Evolutionary conservation across 2,797 vertebrate genomes (phyloP), one percentile per base, ranked within the genome.

Genomic region (Syngnathus acus): DNA sequence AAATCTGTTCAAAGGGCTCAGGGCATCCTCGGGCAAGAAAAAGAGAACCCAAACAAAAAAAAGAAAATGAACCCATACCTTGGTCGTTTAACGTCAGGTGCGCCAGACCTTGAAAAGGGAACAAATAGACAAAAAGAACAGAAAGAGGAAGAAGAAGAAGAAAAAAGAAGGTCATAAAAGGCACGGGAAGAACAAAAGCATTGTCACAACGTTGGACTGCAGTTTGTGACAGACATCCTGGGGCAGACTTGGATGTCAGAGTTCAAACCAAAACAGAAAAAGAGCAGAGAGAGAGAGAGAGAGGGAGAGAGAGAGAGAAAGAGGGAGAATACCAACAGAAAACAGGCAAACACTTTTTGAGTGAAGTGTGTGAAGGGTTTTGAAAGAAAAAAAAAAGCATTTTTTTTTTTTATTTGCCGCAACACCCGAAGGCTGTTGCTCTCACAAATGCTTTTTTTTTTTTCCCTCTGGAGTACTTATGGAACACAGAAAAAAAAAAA

Each of bases 51-150:
- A 85, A 87, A 82, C 82, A 70, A 84, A 84, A 86, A 82, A 86
- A 43, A 13, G 2, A 79, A 85, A 90, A 90, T 89, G 88, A 89
- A 89, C 92, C 92, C 94, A 93, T 96, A 96, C 95, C 95, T 96
- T 96, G 94, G 94, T 92, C 94, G 94, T 93, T 95, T 95, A 97
- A 92, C 93, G 92, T 97, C 95, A 97, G 95, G 91, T 97, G 95
- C 93, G 95, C 95, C 91, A 94, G 94, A 97, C 94, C 95, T 96
- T 95, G 93, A 94, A 91, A 32, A 87, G 78, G 86, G 85, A 85
- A 89, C 86, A 85, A 92, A 91, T 90, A 92, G 89, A 94, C 91
- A 90, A 89, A 89, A 90, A 92, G 89, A 93, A 91, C 90, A 92
- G 86, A 88, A 89, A 89, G 86, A 90, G 87, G 83, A 89, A 90